phyloP scores from a whole-genome alignment of 2,888 invertebrate species.

The Drosophila parthenogenetica region DNA sequence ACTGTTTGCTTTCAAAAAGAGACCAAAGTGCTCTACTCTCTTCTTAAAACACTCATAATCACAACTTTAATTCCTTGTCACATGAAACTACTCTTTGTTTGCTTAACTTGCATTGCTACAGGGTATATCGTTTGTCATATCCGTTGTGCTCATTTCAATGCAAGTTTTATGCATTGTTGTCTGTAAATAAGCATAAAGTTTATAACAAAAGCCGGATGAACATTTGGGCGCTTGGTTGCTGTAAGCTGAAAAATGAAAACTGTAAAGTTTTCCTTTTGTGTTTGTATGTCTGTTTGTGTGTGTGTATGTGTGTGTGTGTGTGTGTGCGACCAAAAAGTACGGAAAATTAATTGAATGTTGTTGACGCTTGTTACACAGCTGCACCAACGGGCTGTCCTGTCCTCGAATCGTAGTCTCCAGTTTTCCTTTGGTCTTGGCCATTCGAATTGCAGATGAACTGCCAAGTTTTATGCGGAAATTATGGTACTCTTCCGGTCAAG shows the following conservation, averaged over 20 bases:
- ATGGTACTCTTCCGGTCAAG: constrained; percentile 67
- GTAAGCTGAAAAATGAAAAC: constrained; percentile 30
- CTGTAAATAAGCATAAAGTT: constrained; percentile 62
- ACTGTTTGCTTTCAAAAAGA: too few species aligned
- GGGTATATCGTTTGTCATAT: constrained; percentile 5
- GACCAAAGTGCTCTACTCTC: too few species aligned
- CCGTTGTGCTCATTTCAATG: constrained; percentile 7
- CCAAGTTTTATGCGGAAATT: constrained; percentile 73
- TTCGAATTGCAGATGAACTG: constrained; percentile 73
- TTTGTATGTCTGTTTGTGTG: constrained; percentile 5
- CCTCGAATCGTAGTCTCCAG: constrained; percentile 6
- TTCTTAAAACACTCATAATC: too few species aligned
- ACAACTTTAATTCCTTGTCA: not conserved
- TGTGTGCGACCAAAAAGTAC: constrained; percentile 41
- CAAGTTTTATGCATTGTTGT: constrained; percentile 22
- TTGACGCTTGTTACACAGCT: constrained; percentile 58
- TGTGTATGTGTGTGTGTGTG: constrained; percentile 9
- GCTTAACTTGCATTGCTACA: not conserved
- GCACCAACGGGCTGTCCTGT: constrained; percentile 16
- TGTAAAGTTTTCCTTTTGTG: constrained; percentile 41
- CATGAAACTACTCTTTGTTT: too few species aligned
- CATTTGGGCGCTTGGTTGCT: constrained; percentile 46
- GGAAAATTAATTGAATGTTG: constrained; percentile 74
- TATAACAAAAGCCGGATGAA: constrained; percentile 47
- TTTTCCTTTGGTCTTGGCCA: constrained; percentile 22